phyloP scores from a whole-genome alignment of 2,888 invertebrate species.

The Drosophila paramelanica region DNA sequence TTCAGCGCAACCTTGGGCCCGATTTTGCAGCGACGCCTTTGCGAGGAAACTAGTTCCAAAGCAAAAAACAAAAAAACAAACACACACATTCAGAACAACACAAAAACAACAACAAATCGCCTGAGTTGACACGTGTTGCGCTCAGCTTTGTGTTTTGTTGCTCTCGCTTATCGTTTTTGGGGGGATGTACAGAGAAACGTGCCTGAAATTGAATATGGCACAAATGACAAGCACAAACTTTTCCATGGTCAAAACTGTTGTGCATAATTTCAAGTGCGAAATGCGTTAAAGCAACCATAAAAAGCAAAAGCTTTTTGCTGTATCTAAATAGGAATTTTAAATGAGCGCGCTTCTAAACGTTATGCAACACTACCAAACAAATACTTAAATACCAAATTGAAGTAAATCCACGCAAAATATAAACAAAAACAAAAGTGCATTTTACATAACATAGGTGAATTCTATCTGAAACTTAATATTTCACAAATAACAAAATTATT shows the following conservation, averaged over 20 bases:
- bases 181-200: conserved; percentile 33
- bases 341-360: background rate
- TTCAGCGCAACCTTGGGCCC: conserved; percentile 50
- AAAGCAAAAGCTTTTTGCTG: background rate
- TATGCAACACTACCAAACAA: conserved; percentile 14
- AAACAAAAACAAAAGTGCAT: conserved; percentile 59
- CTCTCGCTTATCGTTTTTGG: conserved; percentile 23
- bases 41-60: conserved; percentile 60
- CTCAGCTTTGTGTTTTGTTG: conserved; percentile 42
- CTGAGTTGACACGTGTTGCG: conserved; percentile 66
- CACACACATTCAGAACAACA: background rate
- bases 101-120: conserved; percentile 33
- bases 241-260: conserved; percentile 26
- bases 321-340: conserved; percentile 1
- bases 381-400: conserved; percentile 23
- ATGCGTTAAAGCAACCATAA: background rate
- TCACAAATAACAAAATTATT: conserved; percentile 25
- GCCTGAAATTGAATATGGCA: conserved; percentile 30
- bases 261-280: conserved; percentile 25
- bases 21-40: conserved; percentile 51
- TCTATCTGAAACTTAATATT: conserved; percentile 5
- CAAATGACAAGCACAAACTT: conserved; percentile 24
- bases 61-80: conserved; percentile 18
- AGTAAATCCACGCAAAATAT: conserved; percentile 24
- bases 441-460: conserved; percentile 54